Percentiles rank a stretch among this genome's conserved stretches.
Conservation (phyloP, 2,113 vertebrate species). For the Podarcis cretensis region DNA sequence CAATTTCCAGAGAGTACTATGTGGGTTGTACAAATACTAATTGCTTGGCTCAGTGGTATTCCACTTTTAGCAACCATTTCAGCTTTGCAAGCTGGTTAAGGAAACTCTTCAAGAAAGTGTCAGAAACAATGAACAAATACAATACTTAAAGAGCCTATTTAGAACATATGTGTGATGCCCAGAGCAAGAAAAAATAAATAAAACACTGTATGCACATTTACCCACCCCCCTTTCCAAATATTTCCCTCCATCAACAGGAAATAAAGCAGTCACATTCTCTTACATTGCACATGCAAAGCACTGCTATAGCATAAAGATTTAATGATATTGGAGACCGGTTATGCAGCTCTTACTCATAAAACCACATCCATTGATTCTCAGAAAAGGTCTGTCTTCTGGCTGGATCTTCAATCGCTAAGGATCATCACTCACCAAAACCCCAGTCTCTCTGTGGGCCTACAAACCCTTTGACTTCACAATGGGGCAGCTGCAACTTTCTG, state of each 20-base stretch:
- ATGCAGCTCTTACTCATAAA: slow-evolving; percentile 24
- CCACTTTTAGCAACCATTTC: neutral
- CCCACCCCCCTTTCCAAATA: neutral
- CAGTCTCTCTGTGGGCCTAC: neutral
- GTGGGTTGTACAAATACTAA: neutral
- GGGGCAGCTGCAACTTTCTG: slow-evolving; percentile 2
- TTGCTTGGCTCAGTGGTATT: neutral
- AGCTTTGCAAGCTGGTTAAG: neutral
- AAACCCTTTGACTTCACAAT: slow-evolving; percentile 20
- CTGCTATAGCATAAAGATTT: slow-evolving; percentile 14
- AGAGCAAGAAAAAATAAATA: neutral
- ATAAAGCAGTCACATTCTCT: neutral
- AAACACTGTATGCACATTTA: neutral
- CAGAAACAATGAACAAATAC: neutral
- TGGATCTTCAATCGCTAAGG: neutral
- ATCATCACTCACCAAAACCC: slow-evolving; percentile 1
- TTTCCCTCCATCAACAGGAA: neutral
- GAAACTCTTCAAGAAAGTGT: neutral
- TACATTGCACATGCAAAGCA: neutral
- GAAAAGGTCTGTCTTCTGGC: slow-evolving; percentile 13
- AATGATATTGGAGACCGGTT: slow-evolving; percentile 35
- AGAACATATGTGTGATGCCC: neutral
- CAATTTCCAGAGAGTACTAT: no score
- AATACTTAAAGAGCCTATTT: neutral
- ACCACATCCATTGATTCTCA: slow-evolving; percentile 30